Conservation (phyloP, 2,888 invertebrate species). For the Drosophila eohydei region DNA sequence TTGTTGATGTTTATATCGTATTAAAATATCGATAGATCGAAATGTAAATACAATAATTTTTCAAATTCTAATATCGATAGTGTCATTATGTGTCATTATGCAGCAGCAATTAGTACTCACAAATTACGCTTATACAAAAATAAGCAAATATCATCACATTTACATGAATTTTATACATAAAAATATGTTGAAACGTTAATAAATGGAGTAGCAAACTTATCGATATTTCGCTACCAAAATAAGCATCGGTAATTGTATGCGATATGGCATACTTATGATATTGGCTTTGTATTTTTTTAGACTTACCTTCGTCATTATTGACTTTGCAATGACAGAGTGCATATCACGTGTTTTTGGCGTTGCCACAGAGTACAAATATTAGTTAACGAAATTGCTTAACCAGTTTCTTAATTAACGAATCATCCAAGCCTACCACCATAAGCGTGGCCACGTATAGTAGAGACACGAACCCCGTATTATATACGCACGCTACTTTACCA, state of each 20-base stretch:
- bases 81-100: not conserved
- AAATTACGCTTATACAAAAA: not conserved
- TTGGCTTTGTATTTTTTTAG: not conserved
- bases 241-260: not conserved
- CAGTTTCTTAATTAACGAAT: not conserved
- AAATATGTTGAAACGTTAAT: not conserved
- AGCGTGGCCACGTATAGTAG: conserved; percentile 1
- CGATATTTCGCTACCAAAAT: conserved; percentile 3
- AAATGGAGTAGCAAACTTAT: not conserved
- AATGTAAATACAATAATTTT: not conserved
- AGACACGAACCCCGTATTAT: conserved; percentile 13
- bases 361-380: conserved; percentile 23
- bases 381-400: conserved; percentile 6
- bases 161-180: not conserved
- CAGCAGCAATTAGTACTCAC: not conserved
- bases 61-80: conserved; percentile 18
- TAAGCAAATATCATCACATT: not conserved
- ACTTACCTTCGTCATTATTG: conserved; percentile 1
- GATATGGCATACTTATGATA: not conserved
- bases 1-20: conserved; percentile 41
- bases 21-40: conserved; percentile 30
- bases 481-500: not conserved
- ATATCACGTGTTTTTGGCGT: conserved; percentile 45
- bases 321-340: conserved; percentile 14
- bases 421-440: conserved; percentile 1